These are phyloP conservation scores for Campodea augens DNA, from an alignment of 1,140 invertebrate genomes.

Conservation along the genomic window DNA sequence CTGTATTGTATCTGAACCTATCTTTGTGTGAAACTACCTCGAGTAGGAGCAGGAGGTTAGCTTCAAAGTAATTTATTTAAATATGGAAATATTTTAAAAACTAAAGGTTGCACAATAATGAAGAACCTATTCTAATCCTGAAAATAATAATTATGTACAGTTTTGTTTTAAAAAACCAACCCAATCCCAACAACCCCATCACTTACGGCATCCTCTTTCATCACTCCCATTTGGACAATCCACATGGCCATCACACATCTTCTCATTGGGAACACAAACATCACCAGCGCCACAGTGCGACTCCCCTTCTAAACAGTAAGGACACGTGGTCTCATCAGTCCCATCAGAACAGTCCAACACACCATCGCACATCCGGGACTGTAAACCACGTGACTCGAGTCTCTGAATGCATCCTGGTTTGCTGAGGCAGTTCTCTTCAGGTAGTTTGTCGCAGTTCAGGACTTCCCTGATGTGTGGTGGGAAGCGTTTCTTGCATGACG, in stretches of 20 bases:
- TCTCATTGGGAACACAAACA: conserved; percentile 43
- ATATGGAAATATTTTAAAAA: too few species aligned
- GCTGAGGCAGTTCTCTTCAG: conserved; percentile 49
- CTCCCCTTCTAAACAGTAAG: conserved; percentile 8
- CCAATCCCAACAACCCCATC: not conserved
- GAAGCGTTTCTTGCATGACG: conserved; percentile 53
- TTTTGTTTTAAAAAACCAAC: not conserved
- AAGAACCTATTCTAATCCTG: too few species aligned
- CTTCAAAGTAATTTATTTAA: too few species aligned
- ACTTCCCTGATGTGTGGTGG: conserved; percentile 42
- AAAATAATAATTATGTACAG: too few species aligned
- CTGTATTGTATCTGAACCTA: too few species aligned
- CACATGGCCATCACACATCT: conserved; percentile 56
- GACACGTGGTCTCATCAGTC: conserved; percentile 42
- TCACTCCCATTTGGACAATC: conserved; percentile 74
- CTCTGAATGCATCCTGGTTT: conserved; percentile 56
- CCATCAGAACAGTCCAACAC: conserved; percentile 66
- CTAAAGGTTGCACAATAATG: too few species aligned
- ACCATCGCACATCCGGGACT: conserved; percentile 61
- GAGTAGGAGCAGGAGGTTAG: too few species aligned
- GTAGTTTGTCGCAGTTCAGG: conserved; percentile 60
- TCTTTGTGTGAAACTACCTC: too few species aligned
- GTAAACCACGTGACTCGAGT: conserved; percentile 45
- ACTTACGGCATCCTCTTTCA: conserved; percentile 55
- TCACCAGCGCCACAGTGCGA: conserved; percentile 36